Percentiles rank a stretch among this genome's conserved stretches.
These are phyloP conservation scores for Paramormyrops kingsleyae DNA, from an alignment of 2,113 vertebrate genomes.

Conservation along the genomic window DNA sequence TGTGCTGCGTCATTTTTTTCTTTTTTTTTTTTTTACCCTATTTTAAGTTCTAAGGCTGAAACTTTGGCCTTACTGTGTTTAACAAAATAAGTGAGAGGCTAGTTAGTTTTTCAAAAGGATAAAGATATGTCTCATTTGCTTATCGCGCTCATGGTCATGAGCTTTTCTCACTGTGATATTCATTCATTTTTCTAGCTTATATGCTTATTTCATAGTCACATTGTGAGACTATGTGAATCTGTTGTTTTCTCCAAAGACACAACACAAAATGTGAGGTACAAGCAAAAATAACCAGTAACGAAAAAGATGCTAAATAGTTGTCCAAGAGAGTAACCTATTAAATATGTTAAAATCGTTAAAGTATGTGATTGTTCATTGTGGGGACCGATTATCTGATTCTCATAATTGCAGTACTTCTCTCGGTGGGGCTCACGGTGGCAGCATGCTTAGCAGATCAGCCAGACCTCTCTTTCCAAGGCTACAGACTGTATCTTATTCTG, in stretches of 20 bases:
- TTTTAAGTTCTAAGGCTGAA: background rate
- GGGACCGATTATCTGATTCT: background rate
- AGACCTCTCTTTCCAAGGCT: background rate
- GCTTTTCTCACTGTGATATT: background rate
- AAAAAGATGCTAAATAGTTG: background rate
- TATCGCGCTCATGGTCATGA: background rate
- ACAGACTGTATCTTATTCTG: background rate
- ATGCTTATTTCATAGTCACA: background rate
- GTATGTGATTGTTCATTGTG: background rate
- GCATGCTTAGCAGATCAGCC: background rate
- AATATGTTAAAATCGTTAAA: background rate
- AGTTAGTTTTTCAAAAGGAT: background rate
- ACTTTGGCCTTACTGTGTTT: background rate
- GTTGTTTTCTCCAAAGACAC: background rate
- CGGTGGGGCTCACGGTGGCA: background rate
- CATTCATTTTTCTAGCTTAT: background rate
- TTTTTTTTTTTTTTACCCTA: background rate
- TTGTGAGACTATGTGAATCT: background rate
- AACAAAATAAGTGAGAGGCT: background rate
- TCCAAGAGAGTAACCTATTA: background rate
- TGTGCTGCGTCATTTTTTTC: background rate
- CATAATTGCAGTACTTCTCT: background rate
- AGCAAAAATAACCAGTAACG: background rate
- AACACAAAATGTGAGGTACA: background rate
- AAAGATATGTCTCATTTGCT: background rate